Percentiles rank a stretch among this genome's conserved stretches.
These are phyloP conservation scores for Xestia rhomboidea DNA, from an alignment of 2,888 invertebrate genomes.

Conservation along the genomic window DNA sequence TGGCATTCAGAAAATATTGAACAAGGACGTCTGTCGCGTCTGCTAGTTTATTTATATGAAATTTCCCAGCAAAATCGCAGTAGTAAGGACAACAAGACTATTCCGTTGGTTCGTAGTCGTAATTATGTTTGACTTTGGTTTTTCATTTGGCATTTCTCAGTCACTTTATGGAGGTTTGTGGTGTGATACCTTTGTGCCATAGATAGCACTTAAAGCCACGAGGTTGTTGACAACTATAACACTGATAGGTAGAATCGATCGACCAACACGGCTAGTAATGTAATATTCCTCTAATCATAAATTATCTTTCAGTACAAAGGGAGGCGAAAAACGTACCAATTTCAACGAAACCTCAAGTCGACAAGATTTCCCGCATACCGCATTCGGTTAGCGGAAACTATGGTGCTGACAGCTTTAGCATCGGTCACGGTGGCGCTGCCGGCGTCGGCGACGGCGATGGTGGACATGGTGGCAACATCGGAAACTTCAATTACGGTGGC, in stretches of 20 bases:
- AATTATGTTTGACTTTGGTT: background rate
- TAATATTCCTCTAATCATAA: background rate
- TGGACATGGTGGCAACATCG: conserved; percentile 30
- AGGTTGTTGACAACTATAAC: background rate
- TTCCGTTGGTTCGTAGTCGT: background rate
- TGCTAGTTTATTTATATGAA: background rate
- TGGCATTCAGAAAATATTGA: background rate
- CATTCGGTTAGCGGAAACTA: background rate
- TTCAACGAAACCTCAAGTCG: too few relatives aligned
- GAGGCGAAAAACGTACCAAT: too few relatives aligned
- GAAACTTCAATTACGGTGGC: conserved; percentile 4
- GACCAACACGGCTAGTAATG: background rate
- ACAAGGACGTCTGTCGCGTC: background rate
- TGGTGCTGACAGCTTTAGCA: background rate
- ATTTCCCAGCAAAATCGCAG: background rate
- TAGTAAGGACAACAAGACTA: background rate
- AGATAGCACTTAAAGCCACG: background rate
- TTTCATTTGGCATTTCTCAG: background rate
- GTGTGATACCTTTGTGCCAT: background rate
- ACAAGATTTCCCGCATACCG: background rate
- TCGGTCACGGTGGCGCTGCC: conserved; percentile 12
- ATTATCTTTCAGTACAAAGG: conserved; percentile 1
- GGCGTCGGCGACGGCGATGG: background rate
- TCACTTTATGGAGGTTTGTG: background rate
- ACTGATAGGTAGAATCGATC: background rate